Conservation (phyloP, 2,888 invertebrate genomes). For the Scelioninae gen. 2 region DNA sequence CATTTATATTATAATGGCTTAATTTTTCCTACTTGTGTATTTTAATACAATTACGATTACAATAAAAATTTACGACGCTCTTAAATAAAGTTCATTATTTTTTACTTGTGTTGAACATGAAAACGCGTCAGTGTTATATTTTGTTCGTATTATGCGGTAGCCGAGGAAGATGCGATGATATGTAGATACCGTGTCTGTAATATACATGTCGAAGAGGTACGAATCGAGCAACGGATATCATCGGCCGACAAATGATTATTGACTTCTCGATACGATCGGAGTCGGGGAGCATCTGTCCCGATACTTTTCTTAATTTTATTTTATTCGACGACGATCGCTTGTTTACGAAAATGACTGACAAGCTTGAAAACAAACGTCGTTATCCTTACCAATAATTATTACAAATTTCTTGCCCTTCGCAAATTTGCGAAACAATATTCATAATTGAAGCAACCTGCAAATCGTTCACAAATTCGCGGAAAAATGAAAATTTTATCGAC, state of each 20-base stretch:
- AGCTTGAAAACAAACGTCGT: constrained; percentile 28
- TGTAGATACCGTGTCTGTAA: constrained; percentile 38
- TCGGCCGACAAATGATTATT: constrained; percentile 53
- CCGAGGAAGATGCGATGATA: constrained; percentile 31
- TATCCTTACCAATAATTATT: too few species aligned
- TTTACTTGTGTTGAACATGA: constrained; percentile 39
- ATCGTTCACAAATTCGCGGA: too few species aligned
- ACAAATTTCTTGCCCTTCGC: too few species aligned
- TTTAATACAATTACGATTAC: constrained; percentile 36
- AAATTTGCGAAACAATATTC: too few species aligned
- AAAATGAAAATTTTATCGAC: too few species aligned
- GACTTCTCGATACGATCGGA: constrained; percentile 42
- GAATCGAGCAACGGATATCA: constrained; percentile 45
- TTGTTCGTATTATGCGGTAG: constrained; percentile 18
- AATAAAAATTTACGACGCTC: constrained; percentile 48
- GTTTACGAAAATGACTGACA: constrained; percentile 14
- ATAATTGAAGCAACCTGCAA: too few species aligned
- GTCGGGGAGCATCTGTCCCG: constrained; percentile 41
- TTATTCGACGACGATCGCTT: constrained; percentile 2
- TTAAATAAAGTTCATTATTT: constrained; percentile 47
- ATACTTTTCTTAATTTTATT: constrained; percentile 24
- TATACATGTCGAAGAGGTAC: constrained; percentile 38
- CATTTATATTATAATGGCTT: constrained; percentile 50
- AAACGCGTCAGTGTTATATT: constrained; percentile 15
- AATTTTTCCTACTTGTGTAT: constrained; percentile 28